Conservation (phyloP, 2,113 vertebrate genomes). For the Coptodon rendalli region DNA sequence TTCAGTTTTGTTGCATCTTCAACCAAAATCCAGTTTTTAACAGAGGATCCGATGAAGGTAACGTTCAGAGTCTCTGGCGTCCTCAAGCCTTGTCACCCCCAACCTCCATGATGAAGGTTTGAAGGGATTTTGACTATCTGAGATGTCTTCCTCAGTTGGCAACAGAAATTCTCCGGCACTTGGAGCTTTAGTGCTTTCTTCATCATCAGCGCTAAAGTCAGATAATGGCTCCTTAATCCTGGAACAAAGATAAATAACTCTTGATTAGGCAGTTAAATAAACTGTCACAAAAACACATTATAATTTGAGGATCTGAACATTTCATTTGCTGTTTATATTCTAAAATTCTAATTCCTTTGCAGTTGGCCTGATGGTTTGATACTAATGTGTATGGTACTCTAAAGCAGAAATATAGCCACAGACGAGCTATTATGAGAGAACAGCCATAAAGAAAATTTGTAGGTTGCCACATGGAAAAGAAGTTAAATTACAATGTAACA, state of each 20-base stretch:
- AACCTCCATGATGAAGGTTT: conserved; percentile 31
- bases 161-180: not conserved
- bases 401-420: not conserved
- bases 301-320: not conserved
- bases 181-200: not conserved
- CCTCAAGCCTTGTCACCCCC: conserved; percentile 11
- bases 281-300: not conserved
- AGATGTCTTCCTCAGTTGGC: not conserved
- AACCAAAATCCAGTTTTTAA: conserved; percentile 1
- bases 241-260: not conserved
- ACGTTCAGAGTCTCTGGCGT: conserved; percentile 49
- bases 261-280: not conserved
- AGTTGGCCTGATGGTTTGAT: not conserved
- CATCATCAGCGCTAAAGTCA: not conserved
- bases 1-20: not conserved
- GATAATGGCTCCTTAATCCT: conserved; percentile 48
- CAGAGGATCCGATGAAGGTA: conserved; percentile 69
- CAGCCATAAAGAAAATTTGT: not conserved
- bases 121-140: conserved; percentile 1
- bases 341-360: not conserved
- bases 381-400: not conserved
- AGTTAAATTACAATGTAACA: not conserved
- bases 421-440: not conserved
- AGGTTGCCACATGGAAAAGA: not conserved
- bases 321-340: not conserved